Conservation (phyloP, 92 coral and sea anemone genomes). For the Plumapathes pennacea region DNA sequence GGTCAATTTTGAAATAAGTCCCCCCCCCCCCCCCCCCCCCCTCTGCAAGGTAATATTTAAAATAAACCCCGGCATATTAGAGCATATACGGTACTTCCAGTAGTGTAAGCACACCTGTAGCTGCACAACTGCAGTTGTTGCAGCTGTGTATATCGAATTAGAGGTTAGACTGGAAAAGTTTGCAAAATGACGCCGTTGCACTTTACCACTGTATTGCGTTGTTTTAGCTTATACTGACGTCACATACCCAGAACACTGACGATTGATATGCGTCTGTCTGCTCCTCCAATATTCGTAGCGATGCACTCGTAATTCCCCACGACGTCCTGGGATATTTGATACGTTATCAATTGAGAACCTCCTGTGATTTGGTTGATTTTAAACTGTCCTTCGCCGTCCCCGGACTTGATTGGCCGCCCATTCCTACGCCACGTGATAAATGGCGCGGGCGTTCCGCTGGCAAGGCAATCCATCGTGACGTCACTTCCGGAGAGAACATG, state of each 20-base stretch:
- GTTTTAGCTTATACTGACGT: too few relatives aligned
- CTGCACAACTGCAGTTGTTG: too few relatives aligned
- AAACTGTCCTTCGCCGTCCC: constrained; percentile 39
- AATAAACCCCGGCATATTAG: too few relatives aligned
- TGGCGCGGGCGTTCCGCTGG: constrained; percentile 73
- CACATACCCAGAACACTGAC: constrained; percentile 61
- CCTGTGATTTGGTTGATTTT: constrained; percentile 6
- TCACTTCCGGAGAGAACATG: constrained; percentile 62
- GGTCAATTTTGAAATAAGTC: too few relatives aligned
- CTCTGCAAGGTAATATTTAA: too few relatives aligned
- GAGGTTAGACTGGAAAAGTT: too few relatives aligned
- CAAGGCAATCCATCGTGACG: constrained; percentile 54
- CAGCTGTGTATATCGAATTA: too few relatives aligned
- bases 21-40: too few relatives aligned
- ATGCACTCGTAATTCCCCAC: constrained; percentile 68
- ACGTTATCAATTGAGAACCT: constrained; percentile 43
- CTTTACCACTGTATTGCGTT: too few relatives aligned
- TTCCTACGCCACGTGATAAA: constrained; percentile 60
- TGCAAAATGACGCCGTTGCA: too few relatives aligned
- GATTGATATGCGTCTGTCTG: constrained; percentile 55
- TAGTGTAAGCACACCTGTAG: too few relatives aligned
- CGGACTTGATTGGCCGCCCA: constrained; percentile 46
- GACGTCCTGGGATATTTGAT: constrained; percentile 32
- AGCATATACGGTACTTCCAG: too few relatives aligned
- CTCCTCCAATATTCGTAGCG: constrained; percentile 72